Percentiles rank a stretch among this genome's conserved stretches.
phyloP scores from a whole-genome alignment of 1,140 invertebrate species.

The Chrysoperla carnea region DNA sequence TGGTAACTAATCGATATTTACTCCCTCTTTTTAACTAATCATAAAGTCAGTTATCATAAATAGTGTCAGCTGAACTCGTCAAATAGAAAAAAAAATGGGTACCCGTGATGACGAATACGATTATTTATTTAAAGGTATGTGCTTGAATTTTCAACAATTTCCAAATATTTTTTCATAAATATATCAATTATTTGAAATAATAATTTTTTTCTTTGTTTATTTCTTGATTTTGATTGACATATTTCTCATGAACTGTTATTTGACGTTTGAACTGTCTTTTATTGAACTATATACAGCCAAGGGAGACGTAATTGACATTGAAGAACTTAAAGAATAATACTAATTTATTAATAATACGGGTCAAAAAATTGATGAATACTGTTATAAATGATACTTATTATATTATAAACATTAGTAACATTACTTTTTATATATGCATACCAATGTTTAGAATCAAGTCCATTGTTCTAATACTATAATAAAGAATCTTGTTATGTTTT shows the following conservation, averaged over 20 bases:
- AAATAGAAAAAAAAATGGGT: conserved; percentile 47
- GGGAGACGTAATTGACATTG: not conserved
- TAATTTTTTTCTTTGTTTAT: not conserved
- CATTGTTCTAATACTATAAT: too few relatives aligned
- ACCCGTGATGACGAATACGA: conserved; percentile 99
- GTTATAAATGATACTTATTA: too few relatives aligned
- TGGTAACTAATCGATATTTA: too few relatives aligned
- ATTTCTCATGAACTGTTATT: not conserved
- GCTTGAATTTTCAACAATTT: not conserved
- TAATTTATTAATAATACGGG: not conserved
- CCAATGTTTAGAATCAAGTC: too few relatives aligned
- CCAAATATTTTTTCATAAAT: conserved; percentile 12
- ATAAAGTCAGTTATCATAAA: not conserved
- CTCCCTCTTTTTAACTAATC: too few relatives aligned
- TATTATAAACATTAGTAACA: too few relatives aligned
- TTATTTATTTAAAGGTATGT: conserved; percentile 99
- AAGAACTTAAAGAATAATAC: not conserved
- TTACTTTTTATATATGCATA: too few relatives aligned
- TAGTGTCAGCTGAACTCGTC: conserved; percentile 10
- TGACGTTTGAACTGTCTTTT: conserved; percentile 7
- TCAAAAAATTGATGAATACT: not conserved
- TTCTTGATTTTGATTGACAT: not conserved
- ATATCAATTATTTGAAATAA: not conserved
- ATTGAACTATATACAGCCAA: conserved; percentile 9
- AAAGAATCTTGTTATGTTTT: too few relatives aligned